phyloP scores from a whole-genome alignment of 2,797 vertebrate genomes.

The Naso thynnoides region DNA sequence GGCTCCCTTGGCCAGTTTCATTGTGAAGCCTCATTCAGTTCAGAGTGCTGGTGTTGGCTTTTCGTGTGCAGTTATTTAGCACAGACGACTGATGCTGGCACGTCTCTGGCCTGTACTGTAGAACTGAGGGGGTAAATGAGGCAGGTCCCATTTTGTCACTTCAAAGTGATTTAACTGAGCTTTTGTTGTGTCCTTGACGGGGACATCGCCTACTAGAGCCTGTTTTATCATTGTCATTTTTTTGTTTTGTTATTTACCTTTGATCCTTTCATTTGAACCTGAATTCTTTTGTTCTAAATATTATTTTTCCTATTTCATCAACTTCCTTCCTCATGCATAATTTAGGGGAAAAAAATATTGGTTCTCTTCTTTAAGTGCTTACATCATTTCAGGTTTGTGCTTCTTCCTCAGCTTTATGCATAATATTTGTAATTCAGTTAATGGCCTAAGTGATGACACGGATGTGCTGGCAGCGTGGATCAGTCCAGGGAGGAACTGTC shows the following conservation, averaged over 20 bases:
- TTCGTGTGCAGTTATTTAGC: slow-evolving; percentile 79
- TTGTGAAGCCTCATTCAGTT: slow-evolving; percentile 73
- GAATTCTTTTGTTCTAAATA: slow-evolving; percentile 1
- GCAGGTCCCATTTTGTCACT: slow-evolving; percentile 74
- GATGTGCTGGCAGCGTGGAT: slow-evolving; percentile 51
- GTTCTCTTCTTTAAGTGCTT: slow-evolving; percentile 11
- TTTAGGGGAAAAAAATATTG: not conserved
- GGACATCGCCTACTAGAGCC: slow-evolving; percentile 36
- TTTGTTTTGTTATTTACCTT: slow-evolving; percentile 41
- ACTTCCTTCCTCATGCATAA: not conserved
- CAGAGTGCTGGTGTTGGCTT: slow-evolving; percentile 71
- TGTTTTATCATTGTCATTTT: slow-evolving; percentile 38
- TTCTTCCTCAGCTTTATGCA: slow-evolving; percentile 28
- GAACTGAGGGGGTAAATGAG: slow-evolving; percentile 62
- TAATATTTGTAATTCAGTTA: slow-evolving; percentile 58
- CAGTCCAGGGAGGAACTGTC: slow-evolving; percentile 57
- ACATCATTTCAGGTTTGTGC: slow-evolving; percentile 21
- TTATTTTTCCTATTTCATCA: slow-evolving; percentile 2
- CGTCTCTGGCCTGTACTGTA: slow-evolving; percentile 49
- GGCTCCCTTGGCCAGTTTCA: slow-evolving; percentile 71
- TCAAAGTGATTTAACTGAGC: slow-evolving; percentile 67
- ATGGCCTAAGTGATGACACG: slow-evolving; percentile 62
- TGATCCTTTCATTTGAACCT: slow-evolving; percentile 44
- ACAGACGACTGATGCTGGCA: slow-evolving; percentile 67
- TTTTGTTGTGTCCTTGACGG: slow-evolving; percentile 70